Conservation (phyloP, 2,888 invertebrate genomes). For the Temnothorax unifasciatus region DNA sequence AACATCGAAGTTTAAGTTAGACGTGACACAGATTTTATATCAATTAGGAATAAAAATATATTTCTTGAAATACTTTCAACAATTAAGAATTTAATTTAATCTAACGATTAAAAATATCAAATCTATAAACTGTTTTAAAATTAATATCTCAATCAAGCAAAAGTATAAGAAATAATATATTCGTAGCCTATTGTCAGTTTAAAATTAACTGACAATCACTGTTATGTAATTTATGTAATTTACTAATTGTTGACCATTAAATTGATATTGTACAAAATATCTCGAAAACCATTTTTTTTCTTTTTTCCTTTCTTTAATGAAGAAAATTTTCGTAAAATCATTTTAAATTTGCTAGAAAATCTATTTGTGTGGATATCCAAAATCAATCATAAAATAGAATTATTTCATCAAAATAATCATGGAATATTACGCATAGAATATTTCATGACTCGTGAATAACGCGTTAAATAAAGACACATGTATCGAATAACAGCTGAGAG, state of each 20-base stretch:
- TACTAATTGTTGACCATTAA: not conserved
- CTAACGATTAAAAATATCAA: not conserved
- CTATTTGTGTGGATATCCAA: no score
- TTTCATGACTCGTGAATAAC: not conserved
- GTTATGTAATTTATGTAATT: not conserved
- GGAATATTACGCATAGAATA: not conserved
- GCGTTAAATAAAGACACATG: conserved; percentile 23
- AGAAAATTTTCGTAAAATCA: not conserved
- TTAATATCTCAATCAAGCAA: not conserved
- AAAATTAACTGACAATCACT: not conserved
- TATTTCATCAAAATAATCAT: not conserved
- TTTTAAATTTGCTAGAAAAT: not conserved
- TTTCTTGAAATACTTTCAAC: not conserved
- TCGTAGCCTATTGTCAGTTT: not conserved
- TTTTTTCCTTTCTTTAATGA: not conserved
- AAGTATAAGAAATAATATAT: not conserved
- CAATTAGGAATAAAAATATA: not conserved
- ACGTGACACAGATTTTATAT: not conserved
- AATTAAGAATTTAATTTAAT: not conserved
- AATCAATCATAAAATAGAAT: not conserved
- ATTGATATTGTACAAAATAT: not conserved
- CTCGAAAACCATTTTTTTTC: not conserved
- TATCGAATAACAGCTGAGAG: conserved; percentile 9
- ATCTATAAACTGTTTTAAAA: not conserved
- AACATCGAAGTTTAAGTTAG: not conserved